Evolutionary conservation across 2,888 invertebrate genomes (phyloP), one percentile per base, ranked within the genome.

Genomic region (Furcula furcula): DNA sequence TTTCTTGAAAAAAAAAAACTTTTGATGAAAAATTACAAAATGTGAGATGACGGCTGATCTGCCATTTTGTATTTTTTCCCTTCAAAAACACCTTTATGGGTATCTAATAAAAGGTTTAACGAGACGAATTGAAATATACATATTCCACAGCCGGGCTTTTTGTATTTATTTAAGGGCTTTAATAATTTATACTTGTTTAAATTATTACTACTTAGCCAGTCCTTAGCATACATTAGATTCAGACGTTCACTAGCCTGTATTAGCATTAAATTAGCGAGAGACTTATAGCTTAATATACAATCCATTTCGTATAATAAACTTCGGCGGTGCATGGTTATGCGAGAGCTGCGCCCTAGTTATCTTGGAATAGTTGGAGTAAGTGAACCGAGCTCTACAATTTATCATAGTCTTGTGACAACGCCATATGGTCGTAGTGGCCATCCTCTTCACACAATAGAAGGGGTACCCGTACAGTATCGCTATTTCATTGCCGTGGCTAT

Each of bases 261-360:
- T n/a, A n/a, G n/a, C 3, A 21, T 7, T 21, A 7, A 21, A 7
- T 7, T 3, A 4, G 3, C 7, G 7, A 21, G 7, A 7, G 4
- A 13, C 2, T 15, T 29, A 39, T 12, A 31, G n/a, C 28, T 20
- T 31, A 5, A 29, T 23, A 16, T 39, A 39, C 9, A 20, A 4
- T 20, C 36, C 36, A 7, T 32, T 29, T 19, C 7, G 7, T 12
- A 37, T 29, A 9, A 32, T 15, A 25, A 14, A 37, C 4, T 7
- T 29, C 2, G 16, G 11, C 1, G 29, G 29, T 4, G 11, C 13
- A 11, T 37, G 36, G 5, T 5, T 29, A 5, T 22, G 27, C 1
- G 3, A n/a, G 9, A 27, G 27, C 3, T 15, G 10, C 6, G 9
- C n/a, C 7, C 10, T 27, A 10, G 7, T 9, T 2, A 27, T 15